Evolutionary conservation across 35 echinoderm and acorn worm species (phyloP), one percentile per base, ranked within the genome.

Genomic region (Chiridota heheva): DNA sequence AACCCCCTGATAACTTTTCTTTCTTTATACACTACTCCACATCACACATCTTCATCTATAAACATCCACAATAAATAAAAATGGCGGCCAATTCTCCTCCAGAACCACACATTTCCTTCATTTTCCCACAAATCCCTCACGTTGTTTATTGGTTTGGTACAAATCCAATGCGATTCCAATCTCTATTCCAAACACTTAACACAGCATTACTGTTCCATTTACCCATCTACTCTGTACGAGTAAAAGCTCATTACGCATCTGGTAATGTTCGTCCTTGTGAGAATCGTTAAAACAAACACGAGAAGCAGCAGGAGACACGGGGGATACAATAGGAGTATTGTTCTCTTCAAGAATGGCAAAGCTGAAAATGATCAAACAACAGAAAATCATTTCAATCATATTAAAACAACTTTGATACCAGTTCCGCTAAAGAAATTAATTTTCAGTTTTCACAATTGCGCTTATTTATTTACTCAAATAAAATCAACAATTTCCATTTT

Each of bases 191-290:
- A n/a, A n/a, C n/a, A n/a, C n/a, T n/a, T n/a, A n/a, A n/a, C n/a
- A n/a, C n/a, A n/a, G n/a, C n/a, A n/a, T n/a, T n/a, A n/a, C n/a
- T n/a, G n/a, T 62, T 62, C 22, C 58, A 62, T 7, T 20, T 73
- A 27, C 49, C 86, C 78, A 34, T 70, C 41, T 10, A 91, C 89
- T 30, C 89, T 82, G 56, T 80, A 91, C 47, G 69, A 42, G 63
- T 91, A 91, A 51, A 91, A 91, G 39, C 58, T 39, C 82, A 91
- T 91, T 37, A 86, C 59, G 61, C 34, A 46, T 47, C 55, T 78
- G 41, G 73, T 67, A 20, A 85, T 70, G 41, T 91, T 91, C 82
- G 74, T 86, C 26, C 66, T 73, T 36, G 67, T 22, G n/a, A 79
- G 46, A 18, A 87, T 18, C 4, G 49, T 60, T 8, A 91, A 26